Evolutionary conservation across 1,140 invertebrate species (phyloP).

Genomic region (Drosophila punjabiensis): DNA sequence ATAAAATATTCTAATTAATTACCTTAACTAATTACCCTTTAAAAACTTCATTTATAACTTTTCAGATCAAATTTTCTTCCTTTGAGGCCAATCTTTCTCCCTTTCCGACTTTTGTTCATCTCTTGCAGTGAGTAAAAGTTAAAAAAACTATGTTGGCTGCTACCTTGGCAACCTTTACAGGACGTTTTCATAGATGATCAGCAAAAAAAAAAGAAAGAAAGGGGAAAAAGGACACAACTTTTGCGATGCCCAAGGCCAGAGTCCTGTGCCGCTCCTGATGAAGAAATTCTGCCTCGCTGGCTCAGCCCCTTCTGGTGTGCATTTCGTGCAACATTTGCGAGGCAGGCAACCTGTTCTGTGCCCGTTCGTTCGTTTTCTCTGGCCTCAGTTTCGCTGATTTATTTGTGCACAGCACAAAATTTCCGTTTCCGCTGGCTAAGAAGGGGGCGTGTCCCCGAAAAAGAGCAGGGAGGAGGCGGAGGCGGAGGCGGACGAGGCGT

Average conservation of each 20-base stretch:
- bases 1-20: neutral
- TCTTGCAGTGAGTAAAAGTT: neutral
- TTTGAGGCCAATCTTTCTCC: neutral
- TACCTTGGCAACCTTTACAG: conserved; percentile 30
- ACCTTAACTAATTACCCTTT: neutral
- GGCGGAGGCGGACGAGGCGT: neutral
- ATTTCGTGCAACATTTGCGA: conserved; percentile 76
- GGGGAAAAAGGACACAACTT: conserved; percentile 12
- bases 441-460: conserved; percentile 3
- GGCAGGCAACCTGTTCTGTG: conserved; percentile 46
- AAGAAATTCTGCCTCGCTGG: conserved; percentile 61
- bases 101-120: neutral
- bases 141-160: conserved; percentile 14
- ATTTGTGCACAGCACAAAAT: conserved; percentile 82
- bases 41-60: conserved; percentile 7
- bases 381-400: conserved; percentile 67
- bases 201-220: neutral
- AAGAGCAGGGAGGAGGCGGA: neutral
- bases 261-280: conserved; percentile 38
- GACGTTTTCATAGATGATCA: conserved; percentile 47
- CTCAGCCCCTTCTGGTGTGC: conserved; percentile 58
- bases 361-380: neutral
- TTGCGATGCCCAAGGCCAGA: conserved; percentile 15
- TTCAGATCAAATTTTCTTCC: neutral
- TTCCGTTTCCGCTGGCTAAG: conserved; percentile 67